phyloP scores from a whole-genome alignment of 2,888 invertebrate genomes.

The Amitus sp. region DNA sequence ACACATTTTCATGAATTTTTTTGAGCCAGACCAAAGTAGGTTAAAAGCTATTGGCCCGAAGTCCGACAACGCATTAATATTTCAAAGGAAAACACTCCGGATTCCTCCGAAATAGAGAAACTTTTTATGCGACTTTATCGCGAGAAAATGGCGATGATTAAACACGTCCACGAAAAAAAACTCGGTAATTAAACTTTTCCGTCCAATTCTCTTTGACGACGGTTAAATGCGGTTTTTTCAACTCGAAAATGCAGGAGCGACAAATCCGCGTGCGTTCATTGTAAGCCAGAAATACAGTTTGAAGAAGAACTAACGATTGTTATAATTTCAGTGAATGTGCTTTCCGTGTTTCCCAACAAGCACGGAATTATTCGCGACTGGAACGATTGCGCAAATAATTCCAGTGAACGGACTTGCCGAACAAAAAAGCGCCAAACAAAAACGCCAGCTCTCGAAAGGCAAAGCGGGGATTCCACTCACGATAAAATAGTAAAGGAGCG shows the following conservation, averaged over 20 bases:
- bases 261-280: constrained; percentile 2
- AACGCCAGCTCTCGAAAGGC: no score
- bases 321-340: constrained; percentile 25
- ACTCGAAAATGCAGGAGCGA: not conserved
- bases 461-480: no score
- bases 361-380: constrained; percentile 12
- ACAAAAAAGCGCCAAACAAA: no score
- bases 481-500: no score
- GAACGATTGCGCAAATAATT: constrained; percentile 13
- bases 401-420: no score
- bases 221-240: not conserved
- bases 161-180: not conserved
- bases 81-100: not conserved
- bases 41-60: constrained; percentile 21
- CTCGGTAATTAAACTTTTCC: not conserved
- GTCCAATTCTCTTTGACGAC: not conserved
- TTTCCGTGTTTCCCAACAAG: constrained; percentile 14
- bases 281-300: constrained; percentile 2
- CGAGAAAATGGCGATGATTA: not conserved
- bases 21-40: constrained; percentile 10
- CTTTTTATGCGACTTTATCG: not conserved
- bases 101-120: not conserved
- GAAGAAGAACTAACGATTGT: constrained; percentile 18
- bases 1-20: not conserved
- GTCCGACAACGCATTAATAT: not conserved